These are phyloP conservation scores for Cranoglanis bouderius DNA, from an alignment of 2,113 vertebrate genomes.

Conservation along the genomic window DNA sequence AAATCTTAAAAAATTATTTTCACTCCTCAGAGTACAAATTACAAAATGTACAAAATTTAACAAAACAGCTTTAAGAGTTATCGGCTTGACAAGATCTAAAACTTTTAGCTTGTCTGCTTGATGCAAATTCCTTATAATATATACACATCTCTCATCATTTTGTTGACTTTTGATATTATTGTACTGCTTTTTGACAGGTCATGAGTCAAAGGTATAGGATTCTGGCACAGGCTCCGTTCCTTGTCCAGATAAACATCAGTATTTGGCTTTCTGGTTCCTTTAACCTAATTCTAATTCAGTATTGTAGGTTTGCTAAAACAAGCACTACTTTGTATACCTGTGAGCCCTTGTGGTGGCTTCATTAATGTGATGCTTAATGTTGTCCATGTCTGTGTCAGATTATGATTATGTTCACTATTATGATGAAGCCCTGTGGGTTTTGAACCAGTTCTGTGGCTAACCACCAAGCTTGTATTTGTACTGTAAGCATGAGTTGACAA, in stretches of 20 bases:
- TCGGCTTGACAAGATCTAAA: too few species aligned
- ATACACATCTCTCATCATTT: too few species aligned
- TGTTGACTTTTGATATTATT: too few species aligned
- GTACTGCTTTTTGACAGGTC: background rate
- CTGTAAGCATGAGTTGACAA: background rate
- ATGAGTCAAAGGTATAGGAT: too few species aligned
- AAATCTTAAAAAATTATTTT: background rate
- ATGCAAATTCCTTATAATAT: too few species aligned
- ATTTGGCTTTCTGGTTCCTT: background rate
- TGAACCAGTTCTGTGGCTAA: background rate
- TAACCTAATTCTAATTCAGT: background rate
- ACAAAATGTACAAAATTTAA: too few species aligned
- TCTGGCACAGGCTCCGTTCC: background rate
- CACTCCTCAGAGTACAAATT: background rate
- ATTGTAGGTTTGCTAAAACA: background rate
- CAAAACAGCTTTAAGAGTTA: too few species aligned
- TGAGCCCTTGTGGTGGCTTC: background rate
- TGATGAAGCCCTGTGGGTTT: background rate
- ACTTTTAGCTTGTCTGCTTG: too few species aligned
- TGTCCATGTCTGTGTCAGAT: background rate
- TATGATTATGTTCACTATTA: background rate
- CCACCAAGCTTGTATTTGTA: background rate
- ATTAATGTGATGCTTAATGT: background rate
- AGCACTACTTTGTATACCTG: background rate
- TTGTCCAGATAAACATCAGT: background rate